Percentiles rank a stretch among this genome's conserved stretches.
Evolutionary conservation across 2,888 invertebrate species (phyloP).

Genomic region (Pristionchus exspectatus): DNA sequence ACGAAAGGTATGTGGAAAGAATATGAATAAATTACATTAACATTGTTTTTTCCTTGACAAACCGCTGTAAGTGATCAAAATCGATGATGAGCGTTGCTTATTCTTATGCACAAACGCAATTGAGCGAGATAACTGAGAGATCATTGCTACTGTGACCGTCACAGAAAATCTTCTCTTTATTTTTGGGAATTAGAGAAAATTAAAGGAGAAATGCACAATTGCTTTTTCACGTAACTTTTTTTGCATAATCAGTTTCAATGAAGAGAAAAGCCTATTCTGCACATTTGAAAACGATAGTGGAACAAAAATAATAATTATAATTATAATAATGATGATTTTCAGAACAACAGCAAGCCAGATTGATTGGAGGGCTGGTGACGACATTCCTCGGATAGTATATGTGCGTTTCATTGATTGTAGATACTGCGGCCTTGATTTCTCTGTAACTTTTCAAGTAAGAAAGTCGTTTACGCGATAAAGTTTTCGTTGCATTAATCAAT

Average conservation of each 20-base stretch:
- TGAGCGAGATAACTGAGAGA: background rate
- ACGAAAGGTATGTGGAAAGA: conserved; percentile 7
- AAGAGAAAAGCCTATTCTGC: too few relatives aligned
- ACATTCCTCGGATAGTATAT: background rate
- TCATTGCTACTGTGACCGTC: conserved; percentile 4
- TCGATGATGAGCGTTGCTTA: too few relatives aligned
- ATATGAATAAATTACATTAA: too few relatives aligned
- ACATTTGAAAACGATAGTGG: too few relatives aligned
- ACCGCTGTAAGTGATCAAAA: too few relatives aligned
- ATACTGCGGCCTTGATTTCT: too few relatives aligned
- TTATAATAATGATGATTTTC: background rate
- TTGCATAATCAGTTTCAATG: background rate
- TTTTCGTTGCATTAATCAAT: too few relatives aligned
- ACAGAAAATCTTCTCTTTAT: background rate
- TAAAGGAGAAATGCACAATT: too few relatives aligned
- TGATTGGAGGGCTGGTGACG: conserved; percentile 40
- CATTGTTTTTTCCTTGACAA: background rate
- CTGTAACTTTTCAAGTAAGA: too few relatives aligned
- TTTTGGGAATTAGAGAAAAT: background rate
- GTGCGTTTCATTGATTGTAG: background rate
- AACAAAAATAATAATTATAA: too few relatives aligned
- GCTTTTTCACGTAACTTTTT: background rate
- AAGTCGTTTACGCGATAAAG: too few relatives aligned
- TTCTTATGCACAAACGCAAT: too few relatives aligned
- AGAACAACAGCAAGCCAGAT: conserved; percentile 2